Evolutionary conservation across 2,888 invertebrate species (phyloP).

Genomic region (Parnassius apollo): DNA sequence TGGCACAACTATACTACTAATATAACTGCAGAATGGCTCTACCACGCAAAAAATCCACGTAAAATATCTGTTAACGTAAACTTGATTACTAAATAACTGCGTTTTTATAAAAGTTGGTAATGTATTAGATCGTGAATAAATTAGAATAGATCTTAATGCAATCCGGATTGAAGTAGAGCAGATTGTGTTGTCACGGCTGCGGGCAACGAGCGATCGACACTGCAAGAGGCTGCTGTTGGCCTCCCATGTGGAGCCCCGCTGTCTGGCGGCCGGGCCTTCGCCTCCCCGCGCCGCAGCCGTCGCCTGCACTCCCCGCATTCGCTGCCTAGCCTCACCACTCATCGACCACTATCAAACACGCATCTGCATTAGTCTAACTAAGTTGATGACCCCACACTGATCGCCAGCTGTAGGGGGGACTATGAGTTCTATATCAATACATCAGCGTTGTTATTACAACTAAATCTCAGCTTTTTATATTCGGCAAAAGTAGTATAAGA

Average conservation of each 20-base stretch:
- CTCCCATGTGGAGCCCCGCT: conserved; percentile 81
- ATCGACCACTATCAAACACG: conserved; percentile 50
- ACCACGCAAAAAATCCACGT: too few relatives aligned
- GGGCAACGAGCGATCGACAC: conserved; percentile 47
- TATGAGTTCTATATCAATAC: not conserved
- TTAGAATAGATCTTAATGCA: conserved; percentile 42
- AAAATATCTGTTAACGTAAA: too few relatives aligned
- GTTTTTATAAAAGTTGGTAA: too few relatives aligned
- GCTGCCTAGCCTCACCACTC: conserved; percentile 64
- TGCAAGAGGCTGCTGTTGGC: conserved; percentile 77
- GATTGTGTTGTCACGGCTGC: conserved; percentile 60
- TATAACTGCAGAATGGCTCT: too few relatives aligned
- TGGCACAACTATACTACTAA: too few relatives aligned
- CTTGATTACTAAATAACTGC: too few relatives aligned
- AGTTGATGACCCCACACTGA: conserved; percentile 19
- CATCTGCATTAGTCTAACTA: conserved; percentile 33
- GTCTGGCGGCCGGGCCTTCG: conserved; percentile 71
- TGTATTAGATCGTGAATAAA: conserved; percentile 23
- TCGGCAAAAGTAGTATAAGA: too few relatives aligned
- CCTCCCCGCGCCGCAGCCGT: conserved; percentile 36
- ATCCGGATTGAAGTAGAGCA: conserved; percentile 72
- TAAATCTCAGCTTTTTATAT: not conserved
- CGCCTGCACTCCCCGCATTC: conserved; percentile 42
- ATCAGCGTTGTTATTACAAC: not conserved
- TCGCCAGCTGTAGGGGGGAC: conserved; percentile 1